phyloP scores from a whole-genome alignment of 2,113 vertebrate species.

The Phylloscopus trochiloides region DNA sequence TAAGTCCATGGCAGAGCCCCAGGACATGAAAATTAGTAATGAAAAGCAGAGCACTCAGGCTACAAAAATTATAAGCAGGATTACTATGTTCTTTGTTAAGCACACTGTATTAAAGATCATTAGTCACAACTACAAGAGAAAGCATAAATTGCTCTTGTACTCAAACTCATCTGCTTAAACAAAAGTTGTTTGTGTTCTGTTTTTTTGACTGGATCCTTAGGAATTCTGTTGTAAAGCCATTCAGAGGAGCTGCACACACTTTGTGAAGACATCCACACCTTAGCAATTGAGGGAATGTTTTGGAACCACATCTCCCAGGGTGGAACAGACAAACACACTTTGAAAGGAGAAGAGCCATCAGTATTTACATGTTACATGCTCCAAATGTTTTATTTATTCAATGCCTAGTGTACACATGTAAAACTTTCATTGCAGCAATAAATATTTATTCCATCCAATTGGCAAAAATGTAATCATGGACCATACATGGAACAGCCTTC shows the following conservation, averaged over 20 bases:
- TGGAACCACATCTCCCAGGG: background rate
- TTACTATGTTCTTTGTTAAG: background rate
- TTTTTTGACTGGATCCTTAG: background rate
- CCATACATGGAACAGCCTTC: background rate
- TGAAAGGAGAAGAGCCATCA: background rate
- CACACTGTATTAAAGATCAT: background rate
- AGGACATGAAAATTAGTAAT: background rate
- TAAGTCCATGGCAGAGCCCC: background rate
- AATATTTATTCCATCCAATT: conserved; percentile 42
- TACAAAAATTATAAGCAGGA: background rate
- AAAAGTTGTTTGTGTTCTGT: background rate
- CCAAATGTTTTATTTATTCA: background rate
- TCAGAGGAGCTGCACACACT: background rate
- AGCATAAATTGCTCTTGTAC: background rate
- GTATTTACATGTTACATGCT: background rate
- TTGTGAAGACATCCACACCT: background rate
- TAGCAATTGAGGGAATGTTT: background rate
- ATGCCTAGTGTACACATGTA: background rate
- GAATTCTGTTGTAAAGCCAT: background rate
- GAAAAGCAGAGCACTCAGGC: background rate
- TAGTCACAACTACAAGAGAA: background rate
- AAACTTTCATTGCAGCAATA: background rate
- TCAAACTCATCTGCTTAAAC: background rate
- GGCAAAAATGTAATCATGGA: conserved; percentile 7
- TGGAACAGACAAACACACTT: background rate